Evolutionary conservation across 2,888 invertebrate species (phyloP).

Genomic region (Dilophus febrilis): DNA sequence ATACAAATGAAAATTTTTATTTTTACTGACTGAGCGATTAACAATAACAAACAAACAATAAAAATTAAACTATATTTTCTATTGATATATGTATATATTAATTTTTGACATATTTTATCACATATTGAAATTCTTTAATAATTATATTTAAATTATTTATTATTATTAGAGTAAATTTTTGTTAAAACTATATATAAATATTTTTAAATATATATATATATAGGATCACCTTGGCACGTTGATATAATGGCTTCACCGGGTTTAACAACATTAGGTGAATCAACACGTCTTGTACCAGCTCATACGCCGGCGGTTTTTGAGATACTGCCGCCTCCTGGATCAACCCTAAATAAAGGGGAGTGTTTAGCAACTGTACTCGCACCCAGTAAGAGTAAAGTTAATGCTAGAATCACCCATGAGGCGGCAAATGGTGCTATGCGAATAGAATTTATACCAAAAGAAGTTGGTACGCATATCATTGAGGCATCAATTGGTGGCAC

Average conservation of each 20-base stretch:
- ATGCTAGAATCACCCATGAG: slow-evolving; percentile 67
- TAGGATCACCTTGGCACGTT: slow-evolving; percentile 91
- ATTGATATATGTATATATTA: no score
- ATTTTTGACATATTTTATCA: no score
- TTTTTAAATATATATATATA: no score
- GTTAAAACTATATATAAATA: no score
- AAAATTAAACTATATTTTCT: no score
- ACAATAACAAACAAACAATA: no score
- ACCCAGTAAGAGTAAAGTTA: slow-evolving; percentile 68
- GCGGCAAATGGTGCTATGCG: slow-evolving; percentile 68
- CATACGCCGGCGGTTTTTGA: slow-evolving; percentile 81
- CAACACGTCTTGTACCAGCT: slow-evolving; percentile 77
- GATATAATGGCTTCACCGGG: slow-evolving; percentile 67
- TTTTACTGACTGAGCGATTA: no score
- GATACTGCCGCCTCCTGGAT: slow-evolving; percentile 34
- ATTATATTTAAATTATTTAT: no score
- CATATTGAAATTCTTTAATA: no score
- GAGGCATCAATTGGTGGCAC: slow-evolving; percentile 82
- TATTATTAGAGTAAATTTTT: no score
- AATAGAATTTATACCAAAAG: slow-evolving; percentile 81
- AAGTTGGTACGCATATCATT: slow-evolving; percentile 87
- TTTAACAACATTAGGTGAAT: slow-evolving; percentile 69
- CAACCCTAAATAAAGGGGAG: slow-evolving; percentile 36
- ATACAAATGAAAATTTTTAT: no score
- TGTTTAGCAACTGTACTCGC: slow-evolving; percentile 54